Conservation (phyloP, 2,113 vertebrate genomes). For the Tachycineta bicolor region DNA sequence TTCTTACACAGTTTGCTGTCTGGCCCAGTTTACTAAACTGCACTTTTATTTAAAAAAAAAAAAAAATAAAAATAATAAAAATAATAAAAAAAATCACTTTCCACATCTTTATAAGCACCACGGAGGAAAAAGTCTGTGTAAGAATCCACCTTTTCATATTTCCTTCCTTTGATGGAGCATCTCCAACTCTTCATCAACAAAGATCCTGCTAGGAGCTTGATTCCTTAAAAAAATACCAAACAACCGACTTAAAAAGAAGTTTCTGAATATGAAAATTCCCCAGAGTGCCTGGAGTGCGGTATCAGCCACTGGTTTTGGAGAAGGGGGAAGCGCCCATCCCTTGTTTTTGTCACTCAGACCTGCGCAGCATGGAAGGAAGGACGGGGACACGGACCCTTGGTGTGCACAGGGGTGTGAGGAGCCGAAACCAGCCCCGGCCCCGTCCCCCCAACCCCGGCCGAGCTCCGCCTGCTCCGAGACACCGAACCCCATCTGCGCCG, state of each 20-base stretch:
- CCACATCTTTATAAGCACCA: neutral
- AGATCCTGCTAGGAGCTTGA: neutral
- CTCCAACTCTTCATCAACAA: neutral
- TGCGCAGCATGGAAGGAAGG: neutral
- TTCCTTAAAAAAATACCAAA: neutral
- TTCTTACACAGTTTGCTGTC: neutral
- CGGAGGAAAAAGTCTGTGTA: rapidly evolving
- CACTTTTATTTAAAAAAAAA: neutral
- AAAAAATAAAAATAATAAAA: too few relatives aligned
- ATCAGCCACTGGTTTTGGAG: neutral
- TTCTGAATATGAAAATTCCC: neutral
- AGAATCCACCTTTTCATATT: neutral
- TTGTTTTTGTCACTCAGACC: neutral
- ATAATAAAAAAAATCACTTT: neutral
- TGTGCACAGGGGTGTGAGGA: neutral
- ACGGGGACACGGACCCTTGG: rapidly evolving
- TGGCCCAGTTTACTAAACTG: neutral
- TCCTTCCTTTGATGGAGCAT: neutral
- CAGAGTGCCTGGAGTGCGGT: neutral
- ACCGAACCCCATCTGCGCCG: neutral
- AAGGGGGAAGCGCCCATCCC: neutral
- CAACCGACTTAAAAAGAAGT: neutral
- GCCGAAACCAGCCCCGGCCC: rapidly evolving
- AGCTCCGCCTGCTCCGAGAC: neutral
- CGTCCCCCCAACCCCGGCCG: neutral